These are phyloP conservation scores for Anadara kagoshimensis DNA, from an alignment of 1,140 invertebrate genomes.

Conservation along the genomic window DNA sequence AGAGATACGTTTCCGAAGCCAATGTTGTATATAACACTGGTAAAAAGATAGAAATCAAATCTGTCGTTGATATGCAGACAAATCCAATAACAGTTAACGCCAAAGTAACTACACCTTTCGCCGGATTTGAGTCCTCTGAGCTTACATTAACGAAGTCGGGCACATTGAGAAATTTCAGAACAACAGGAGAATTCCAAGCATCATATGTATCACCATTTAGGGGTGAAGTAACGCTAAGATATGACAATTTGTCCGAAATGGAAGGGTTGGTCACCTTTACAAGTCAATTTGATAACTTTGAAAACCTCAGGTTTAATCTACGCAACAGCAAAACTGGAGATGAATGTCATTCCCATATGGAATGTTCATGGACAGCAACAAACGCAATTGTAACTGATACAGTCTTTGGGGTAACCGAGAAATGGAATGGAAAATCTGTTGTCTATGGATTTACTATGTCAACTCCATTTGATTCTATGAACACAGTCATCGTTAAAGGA, in stretches of 20 bases:
- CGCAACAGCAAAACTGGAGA: slow-evolving; percentile 27
- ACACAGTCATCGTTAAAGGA: slow-evolving; percentile 18
- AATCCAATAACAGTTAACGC: slow-evolving; percentile 10
- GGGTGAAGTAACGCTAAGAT: slow-evolving; percentile 26
- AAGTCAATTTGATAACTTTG: slow-evolving; percentile 23
- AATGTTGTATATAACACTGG: slow-evolving; percentile 3
- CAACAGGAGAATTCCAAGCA: slow-evolving; percentile 33
- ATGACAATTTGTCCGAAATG: slow-evolving; percentile 27
- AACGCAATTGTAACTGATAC: slow-evolving; percentile 36
- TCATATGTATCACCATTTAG: slow-evolving; percentile 32
- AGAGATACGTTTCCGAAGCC: slow-evolving; percentile 7
- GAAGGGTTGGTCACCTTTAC: slow-evolving; percentile 22
- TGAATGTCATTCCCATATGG: slow-evolving; percentile 34
- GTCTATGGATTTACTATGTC: slow-evolving; percentile 25
- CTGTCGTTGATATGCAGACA: slow-evolving; percentile 18
- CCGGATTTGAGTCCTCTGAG: slow-evolving; percentile 22
- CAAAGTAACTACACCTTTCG: slow-evolving; percentile 16
- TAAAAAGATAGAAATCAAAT: background rate
- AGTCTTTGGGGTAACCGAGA: slow-evolving; percentile 20
- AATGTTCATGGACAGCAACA: slow-evolving; percentile 33
- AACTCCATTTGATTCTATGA: slow-evolving; percentile 45
- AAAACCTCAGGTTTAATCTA: slow-evolving; percentile 30
- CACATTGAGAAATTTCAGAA: slow-evolving; percentile 9
- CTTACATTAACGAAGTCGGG: slow-evolving; percentile 3
- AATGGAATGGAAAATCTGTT: slow-evolving; percentile 28